These are phyloP conservation scores for Agrochola circellaris DNA, from an alignment of 2,888 invertebrate genomes.

Conservation along the genomic window DNA sequence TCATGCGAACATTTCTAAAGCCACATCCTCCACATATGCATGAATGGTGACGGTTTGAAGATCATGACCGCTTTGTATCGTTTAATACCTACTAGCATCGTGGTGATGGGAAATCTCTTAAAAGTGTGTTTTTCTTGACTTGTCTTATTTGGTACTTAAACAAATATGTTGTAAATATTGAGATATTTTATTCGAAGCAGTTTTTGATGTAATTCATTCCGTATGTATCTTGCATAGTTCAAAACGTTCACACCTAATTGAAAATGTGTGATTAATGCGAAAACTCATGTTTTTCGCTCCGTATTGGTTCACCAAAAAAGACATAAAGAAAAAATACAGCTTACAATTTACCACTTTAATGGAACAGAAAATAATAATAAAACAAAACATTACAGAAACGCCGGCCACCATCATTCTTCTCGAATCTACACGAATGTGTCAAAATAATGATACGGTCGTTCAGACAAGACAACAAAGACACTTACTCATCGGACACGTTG, in stretches of 20 bases:
- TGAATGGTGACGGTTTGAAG: constrained; percentile 61
- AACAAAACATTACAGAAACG: constrained; percentile 92
- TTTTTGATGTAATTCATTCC: neutral
- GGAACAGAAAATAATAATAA: constrained; percentile 7
- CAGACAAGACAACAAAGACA: constrained; percentile 92
- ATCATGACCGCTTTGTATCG: constrained; percentile 46
- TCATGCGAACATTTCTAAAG: constrained; percentile 43
- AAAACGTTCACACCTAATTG: neutral
- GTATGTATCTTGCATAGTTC: neutral
- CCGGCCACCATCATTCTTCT: constrained; percentile 97
- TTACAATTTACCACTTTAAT: neutral
- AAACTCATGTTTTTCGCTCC: neutral
- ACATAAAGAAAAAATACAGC: neutral
- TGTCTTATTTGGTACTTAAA: constrained; percentile 14
- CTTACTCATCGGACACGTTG: constrained; percentile 91
- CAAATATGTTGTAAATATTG: neutral
- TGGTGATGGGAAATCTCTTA: constrained; percentile 66
- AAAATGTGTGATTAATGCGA: neutral
- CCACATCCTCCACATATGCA: constrained; percentile 51
- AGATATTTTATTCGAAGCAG: neutral
- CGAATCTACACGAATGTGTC: constrained; percentile 96
- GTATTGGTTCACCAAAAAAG: constrained; percentile 28
- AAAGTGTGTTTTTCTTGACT: constrained; percentile 19
- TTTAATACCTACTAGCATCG: constrained; percentile 53
- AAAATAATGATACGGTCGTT: constrained; percentile 97